A percentile compares a stretch with the other conserved stretches of the same genome.
These are phyloP conservation scores for Catocala nupta DNA, from an alignment of 2,888 invertebrate genomes.

Conservation along the genomic window DNA sequence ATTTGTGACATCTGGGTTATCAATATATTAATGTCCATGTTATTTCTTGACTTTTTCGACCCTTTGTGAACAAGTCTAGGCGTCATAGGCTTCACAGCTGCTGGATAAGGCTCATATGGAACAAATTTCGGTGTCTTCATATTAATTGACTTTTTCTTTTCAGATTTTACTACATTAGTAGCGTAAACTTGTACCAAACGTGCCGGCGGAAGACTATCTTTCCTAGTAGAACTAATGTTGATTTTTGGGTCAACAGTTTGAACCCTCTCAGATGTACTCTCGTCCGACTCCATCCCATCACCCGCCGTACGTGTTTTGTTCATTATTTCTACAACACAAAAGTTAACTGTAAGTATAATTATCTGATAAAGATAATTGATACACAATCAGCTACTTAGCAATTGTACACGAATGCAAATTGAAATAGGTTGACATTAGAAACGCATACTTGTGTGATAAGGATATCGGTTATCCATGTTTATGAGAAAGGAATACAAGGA, in stretches of 20 bases:
- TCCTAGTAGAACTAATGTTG: conserved; percentile 50
- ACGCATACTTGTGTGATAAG: conserved; percentile 68
- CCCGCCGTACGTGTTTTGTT: conserved; percentile 89
- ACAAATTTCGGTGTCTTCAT: conserved; percentile 93
- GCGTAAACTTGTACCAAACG: conserved; percentile 81
- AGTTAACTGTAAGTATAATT: conserved; percentile 17
- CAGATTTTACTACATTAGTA: conserved; percentile 88
- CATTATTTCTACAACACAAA: conserved; percentile 70
- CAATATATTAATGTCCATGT: conserved; percentile 89
- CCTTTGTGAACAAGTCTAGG: conserved; percentile 79
- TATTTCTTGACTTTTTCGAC: conserved; percentile 84
- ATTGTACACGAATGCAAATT: conserved; percentile 39
- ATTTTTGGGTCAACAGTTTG: conserved; percentile 44
- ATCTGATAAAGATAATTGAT: conserved; percentile 23
- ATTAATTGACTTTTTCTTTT: conserved; percentile 85
- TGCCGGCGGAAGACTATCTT: conserved; percentile 61
- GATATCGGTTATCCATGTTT: conserved; percentile 62
- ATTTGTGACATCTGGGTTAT: conserved; percentile 91
- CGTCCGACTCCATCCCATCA: conserved; percentile 92
- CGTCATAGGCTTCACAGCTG: conserved; percentile 93
- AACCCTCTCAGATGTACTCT: conserved; percentile 60
- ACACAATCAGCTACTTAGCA: conserved; percentile 29
- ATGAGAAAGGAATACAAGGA: conserved; percentile 22
- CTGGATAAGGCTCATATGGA: conserved; percentile 96
- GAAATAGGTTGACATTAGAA: conserved; percentile 25